These are phyloP conservation scores for Microtus montanus DNA, from an alignment of 2,113 vertebrate genomes.

Conservation along the genomic window DNA sequence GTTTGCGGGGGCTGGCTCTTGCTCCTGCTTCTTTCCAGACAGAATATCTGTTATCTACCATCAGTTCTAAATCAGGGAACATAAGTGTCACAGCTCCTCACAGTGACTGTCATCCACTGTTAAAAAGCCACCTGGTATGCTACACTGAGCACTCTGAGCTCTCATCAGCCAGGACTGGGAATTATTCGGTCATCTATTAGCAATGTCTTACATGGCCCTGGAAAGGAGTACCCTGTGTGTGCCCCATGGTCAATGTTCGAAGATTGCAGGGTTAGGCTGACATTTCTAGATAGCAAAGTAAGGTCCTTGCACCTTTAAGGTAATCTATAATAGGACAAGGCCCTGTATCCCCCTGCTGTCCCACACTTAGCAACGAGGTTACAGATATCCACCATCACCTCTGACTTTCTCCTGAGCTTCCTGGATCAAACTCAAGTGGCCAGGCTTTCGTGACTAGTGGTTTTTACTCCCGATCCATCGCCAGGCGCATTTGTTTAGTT, in stretches of 20 bases:
- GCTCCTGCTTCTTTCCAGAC: too few relatives aligned
- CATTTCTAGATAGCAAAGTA: not conserved
- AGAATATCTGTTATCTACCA: too few relatives aligned
- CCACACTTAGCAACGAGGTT: too few relatives aligned
- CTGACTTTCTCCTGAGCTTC: not conserved
- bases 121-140: not conserved
- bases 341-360: not conserved
- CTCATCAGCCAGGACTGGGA: not conserved
- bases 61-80: too few relatives aligned
- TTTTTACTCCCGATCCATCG: not conserved
- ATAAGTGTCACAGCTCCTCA: not conserved
- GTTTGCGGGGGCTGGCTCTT: too few relatives aligned
- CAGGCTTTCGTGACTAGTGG: not conserved
- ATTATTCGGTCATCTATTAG: not conserved
- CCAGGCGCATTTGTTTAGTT: not conserved
- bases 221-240: rapidly evolving
- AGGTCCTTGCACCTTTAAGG: not conserved
- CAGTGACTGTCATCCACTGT: not conserved
- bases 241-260: not conserved
- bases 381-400: too few relatives aligned
- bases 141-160: not conserved
- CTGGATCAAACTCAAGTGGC: not conserved
- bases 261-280: not conserved
- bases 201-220: not conserved
- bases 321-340: not conserved